Base-by-base conservation (phyloP, 1,140 invertebrate species). In the Cyclargus thomasi region DNA sequence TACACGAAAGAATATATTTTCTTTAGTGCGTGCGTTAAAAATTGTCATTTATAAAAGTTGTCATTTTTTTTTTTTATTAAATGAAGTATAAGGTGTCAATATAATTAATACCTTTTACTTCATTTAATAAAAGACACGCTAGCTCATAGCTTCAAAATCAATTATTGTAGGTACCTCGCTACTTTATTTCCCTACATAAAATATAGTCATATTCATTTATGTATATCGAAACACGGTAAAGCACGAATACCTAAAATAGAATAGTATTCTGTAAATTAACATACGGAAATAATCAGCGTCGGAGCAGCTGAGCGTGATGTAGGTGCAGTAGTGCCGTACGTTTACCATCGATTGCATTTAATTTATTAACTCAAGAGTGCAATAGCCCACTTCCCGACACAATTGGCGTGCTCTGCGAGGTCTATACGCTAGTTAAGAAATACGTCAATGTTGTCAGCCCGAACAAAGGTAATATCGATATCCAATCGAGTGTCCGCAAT, bases 291-390 rank as follows among this genome's bases (percentile, higher is more conserved):
- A 59, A 59, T 59, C 55, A 59, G 55, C 20, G 55, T 59, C 17
- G 18, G 18, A 18, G 55, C 55, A 59, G 55, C 55, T 21, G 55
- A 20, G 55, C 55, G 55, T 59, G 55, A 59, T 59, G 55, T 59
- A 59, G 55, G 17, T 20, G 55, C 55, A 59, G 55, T 21, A 68
- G 71, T 70, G 69, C 70, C 68, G 64, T 70, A 68, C 67, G 39
- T 73, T 75, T 68, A 68, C 69, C 69, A 72, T 72, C 70, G 70
- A 77, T 77, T 77, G 63, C 67, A 64, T 66, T 77, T 70, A 74
- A 77, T 74, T 74, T 74, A 77, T 73, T 73, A 67, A 69, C 67
- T 70, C 69, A 66, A 66, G 64, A 70, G 70, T 73, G 55, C 65
- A 69, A 72, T 70, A 72, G 65, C 67, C 65, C 55, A 66, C 53